Evolutionary conservation across 2,797 vertebrate genomes (phyloP), one percentile per base, ranked within the genome.

Genomic region (Scleropages formosus): DNA sequence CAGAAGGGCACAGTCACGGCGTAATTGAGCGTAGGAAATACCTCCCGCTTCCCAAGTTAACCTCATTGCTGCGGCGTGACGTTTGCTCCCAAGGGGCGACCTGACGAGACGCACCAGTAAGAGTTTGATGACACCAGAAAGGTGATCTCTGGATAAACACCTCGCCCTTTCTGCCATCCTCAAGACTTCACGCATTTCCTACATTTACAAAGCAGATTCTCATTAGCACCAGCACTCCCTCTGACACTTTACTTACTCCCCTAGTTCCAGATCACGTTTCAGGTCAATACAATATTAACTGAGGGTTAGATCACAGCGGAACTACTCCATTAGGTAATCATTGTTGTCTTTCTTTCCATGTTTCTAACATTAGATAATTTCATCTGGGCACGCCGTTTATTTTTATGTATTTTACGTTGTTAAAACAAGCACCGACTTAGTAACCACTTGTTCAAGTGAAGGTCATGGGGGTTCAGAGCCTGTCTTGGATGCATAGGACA

Each of bases 21-120:
- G 77, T 77, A 77, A 77, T 73, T 82, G 75, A 82, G 84, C 82
- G 64, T 20, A 85, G 75, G 77, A 83, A 76, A 82, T 81, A 84
- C 83, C 86, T 81, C 77, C 73, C 80, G 78, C 77, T 63, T 84
- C 84, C 81, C 80, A 84, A 81, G 79, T 85, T 84, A 87, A 79
- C 79, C 60, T 79, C 82, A 87, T 85, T 78, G 74, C 79, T 85
- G 81, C 79, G 74, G 78, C 64, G 80, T 84, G 81, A 87, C 86
- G 78, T 86, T n/a, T 79, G 77, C 77, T 27, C 47, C 79, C 74
- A 81, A 79, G 81, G 83, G 84, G 80, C 72, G 67, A n/a, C 20
- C 64, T 82, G 39, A 80, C 80, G 81, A 86, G 83, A 82, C 81
- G 81, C 78, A 87, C 80, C 77, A 82, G 66, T 51, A 12, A 27